phyloP scores from a whole-genome alignment of 2,888 invertebrate species.

The Nomada lathburiana region DNA sequence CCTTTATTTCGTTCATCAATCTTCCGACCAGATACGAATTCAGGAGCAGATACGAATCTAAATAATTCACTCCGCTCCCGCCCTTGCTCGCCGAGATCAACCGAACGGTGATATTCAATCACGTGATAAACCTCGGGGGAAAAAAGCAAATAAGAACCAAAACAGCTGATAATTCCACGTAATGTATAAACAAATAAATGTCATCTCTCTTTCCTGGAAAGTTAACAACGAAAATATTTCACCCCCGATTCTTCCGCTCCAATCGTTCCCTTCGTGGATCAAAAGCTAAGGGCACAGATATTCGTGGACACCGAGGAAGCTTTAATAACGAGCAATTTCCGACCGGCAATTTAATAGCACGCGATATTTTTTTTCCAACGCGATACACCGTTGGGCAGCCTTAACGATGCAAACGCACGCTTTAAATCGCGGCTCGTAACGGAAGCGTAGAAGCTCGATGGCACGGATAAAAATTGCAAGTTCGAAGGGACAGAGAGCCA shows the following conservation, averaged over 20 bases:
- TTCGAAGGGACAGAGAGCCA: background rate
- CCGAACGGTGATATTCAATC: no score
- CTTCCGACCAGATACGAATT: background rate
- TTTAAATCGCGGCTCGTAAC: conserved; percentile 6
- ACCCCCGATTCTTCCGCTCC: no score
- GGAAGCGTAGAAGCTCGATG: conserved; percentile 14
- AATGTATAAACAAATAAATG: no score
- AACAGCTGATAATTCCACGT: no score
- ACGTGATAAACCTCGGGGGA: no score
- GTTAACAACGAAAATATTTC: no score
- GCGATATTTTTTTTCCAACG: background rate
- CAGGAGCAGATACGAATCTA: background rate
- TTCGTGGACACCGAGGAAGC: background rate
- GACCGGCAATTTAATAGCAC: background rate
- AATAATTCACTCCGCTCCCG: no score
- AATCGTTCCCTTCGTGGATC: background rate
- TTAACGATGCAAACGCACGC: background rate
- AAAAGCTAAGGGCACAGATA: background rate
- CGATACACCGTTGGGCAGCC: background rate
- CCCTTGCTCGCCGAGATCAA: no score
- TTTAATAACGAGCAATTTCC: conserved; percentile 4
- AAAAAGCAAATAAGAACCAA: no score
- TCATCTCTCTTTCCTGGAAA: no score
- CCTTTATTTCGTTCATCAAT: conserved; percentile 12
- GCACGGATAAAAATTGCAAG: conserved; percentile 13